Base-by-base conservation (phyloP, 2,888 invertebrate species). In the Xestia ashworthii region DNA sequence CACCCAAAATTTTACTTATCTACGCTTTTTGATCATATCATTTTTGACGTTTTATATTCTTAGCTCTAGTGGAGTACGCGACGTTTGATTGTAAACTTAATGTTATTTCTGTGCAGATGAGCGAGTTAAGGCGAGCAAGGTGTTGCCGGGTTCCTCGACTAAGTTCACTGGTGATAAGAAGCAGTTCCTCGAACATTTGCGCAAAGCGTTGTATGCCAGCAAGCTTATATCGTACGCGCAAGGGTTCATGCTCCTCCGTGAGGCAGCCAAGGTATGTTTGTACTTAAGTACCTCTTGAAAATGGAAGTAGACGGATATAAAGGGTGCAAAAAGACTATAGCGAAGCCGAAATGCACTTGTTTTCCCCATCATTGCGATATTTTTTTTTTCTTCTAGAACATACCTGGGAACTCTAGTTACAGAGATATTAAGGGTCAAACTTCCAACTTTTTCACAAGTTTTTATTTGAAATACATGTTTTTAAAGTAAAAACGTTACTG, bases 221-320 rank as follows among this genome's bases (percentile, higher is more conserved):
- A 99, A 99, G 96, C 99, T 99, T 82, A 99, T 99, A 74, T 99
- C 99, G 0, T 99, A 99, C 92, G 99, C 99, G 0, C 99, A 99
- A 97, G 99, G 99, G 5, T 99, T 99, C 92, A 99, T 99, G 99
- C 96, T 99, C 86, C 97, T 99, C 91, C 97, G 99, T 66, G 99
- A 99, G 94, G 99, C 99, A 22, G 99, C 99, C 22, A 98, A 98
- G 93, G 98, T 98, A 88, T 78, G 62, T 71, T 41, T 5, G 16
- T 68, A 41, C 14, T 38, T 19, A 41, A 0, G 50, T 44, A 41
- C 64, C 41, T 64, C 22, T 38, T 74, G 8, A 32, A 41, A 22
- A 46, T 60, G 1, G 22, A 38, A 25, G 12, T 16, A 12, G 32
- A 53, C 1, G 16, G 32, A 32, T 32, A 32, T 32, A 2, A 32